phyloP scores from a whole-genome alignment of 2,888 invertebrate species.

The Ischnura elegans region DNA sequence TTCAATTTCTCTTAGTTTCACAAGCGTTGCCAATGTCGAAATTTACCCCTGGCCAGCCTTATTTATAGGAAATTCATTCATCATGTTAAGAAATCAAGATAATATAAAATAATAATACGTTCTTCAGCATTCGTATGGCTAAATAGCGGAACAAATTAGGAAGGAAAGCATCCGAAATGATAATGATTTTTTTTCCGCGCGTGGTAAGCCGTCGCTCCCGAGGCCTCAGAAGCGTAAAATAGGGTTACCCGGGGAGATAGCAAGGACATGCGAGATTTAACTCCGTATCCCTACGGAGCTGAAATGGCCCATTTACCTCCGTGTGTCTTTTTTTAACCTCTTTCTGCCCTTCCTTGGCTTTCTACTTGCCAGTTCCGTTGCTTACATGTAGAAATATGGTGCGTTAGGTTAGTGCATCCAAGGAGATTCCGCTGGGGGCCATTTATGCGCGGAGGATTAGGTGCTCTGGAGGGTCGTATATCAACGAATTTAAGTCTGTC shows the following conservation, averaged over 20 bases:
- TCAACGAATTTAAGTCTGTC: background rate
- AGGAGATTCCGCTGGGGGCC: background rate
- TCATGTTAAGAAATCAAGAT: background rate
- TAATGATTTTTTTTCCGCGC: background rate
- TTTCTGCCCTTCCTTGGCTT: background rate
- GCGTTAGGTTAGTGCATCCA: background rate
- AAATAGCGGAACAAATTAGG: background rate
- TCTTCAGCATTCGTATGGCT: background rate
- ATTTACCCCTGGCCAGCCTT: background rate
- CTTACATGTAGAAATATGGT: background rate
- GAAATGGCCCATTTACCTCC: background rate
- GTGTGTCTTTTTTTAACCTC: background rate
- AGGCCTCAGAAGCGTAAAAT: background rate
- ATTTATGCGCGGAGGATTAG: background rate
- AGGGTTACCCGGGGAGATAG: background rate
- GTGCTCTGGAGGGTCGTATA: background rate
- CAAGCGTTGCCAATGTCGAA: background rate
- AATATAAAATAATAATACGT: background rate
- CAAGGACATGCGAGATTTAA: background rate
- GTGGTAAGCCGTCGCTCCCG: background rate
- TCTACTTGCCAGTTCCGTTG: background rate
- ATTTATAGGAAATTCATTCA: background rate
- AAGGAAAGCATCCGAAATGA: slow-evolving; percentile 10
- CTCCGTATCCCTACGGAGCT: background rate
- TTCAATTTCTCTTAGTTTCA: background rate